A percentile compares a stretch with the other conserved stretches of the same genome.
Evolutionary conservation across 2,797 vertebrate genomes (phyloP).

Genomic region (Lepus townsendii): DNA sequence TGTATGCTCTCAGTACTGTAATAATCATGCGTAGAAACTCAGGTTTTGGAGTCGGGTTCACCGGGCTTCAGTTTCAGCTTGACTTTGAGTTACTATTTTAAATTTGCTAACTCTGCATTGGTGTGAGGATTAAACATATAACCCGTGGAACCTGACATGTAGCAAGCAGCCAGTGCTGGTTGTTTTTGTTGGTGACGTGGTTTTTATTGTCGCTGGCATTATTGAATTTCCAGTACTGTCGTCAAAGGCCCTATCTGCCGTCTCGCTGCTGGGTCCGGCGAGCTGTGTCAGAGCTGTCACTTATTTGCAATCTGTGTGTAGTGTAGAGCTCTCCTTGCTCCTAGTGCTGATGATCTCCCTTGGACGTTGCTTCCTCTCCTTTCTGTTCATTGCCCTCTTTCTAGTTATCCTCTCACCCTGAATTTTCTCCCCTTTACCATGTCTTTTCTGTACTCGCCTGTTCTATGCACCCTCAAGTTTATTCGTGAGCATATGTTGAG

Average conservation of each 20-base stretch:
- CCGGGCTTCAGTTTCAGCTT: neutral
- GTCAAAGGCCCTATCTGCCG: neutral
- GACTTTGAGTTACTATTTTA: neutral
- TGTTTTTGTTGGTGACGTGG: neutral
- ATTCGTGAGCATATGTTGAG: neutral
- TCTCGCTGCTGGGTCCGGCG: neutral
- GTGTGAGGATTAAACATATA: neutral
- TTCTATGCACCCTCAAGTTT: neutral
- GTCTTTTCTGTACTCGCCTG: neutral
- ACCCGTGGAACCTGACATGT: neutral
- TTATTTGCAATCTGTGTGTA: neutral
- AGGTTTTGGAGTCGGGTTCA: neutral
- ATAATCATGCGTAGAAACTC: neutral
- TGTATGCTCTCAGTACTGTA: neutral
- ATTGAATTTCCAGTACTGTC: neutral
- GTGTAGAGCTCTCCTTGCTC: neutral
- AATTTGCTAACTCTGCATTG: neutral
- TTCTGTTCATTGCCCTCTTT: neutral
- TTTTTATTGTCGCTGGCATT: neutral
- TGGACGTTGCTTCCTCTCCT: neutral
- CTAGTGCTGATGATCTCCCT: neutral
- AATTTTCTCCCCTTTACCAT: conserved; percentile 5
- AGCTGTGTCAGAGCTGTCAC: neutral
- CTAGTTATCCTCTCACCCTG: neutral
- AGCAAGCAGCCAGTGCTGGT: neutral